Evolutionary conservation across 2,888 invertebrate species (phyloP), one percentile per base, ranked within the genome.

Genomic region (Molorchus minor): DNA sequence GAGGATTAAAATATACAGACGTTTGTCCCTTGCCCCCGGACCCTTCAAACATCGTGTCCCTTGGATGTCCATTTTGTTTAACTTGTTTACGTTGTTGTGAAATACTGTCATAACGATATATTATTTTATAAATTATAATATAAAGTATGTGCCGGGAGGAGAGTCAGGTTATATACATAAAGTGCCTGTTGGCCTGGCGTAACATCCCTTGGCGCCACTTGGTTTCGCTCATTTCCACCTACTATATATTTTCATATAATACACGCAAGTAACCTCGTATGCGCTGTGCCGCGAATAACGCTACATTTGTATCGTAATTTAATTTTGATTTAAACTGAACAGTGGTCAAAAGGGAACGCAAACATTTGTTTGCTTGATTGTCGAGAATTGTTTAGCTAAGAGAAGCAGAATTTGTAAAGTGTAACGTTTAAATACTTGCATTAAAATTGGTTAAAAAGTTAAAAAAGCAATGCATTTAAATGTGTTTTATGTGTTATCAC

Each of bases 151-250:
- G 41, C 41, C 41, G 19, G 59, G 65, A 47, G 52, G 49, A 45
- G 58, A 66, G 63, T 61, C 63, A 63, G 61, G 63, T 66, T 63
- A 61, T 63, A 59, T 54, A 66, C 61, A 62, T 66, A 66, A 66
- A 64, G 64, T 58, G 61, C 55, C 56, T 59, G 56, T 43, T 55
- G 53, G 63, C 52, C 63, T 54, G 58, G 44, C 43, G 47, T 35
- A 29, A 57, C 63, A 60, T 66, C 63, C 65, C 63, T 29, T 58
- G 65, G 59, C 62, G 57, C 63, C 63, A 66, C 65, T 66, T 66
- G 65, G 59, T 63, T 54, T 55, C 55, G 41, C 56, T 64, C 61
- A 61, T 64, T 64, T 61, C 56, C 64, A 64, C 58, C 61, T 61
- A 55, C 59, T 61, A 58, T 59, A 64, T 56, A 64, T 64, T 61